Conservation (phyloP, 2,888 invertebrate species). For the Drosophila subquinaria region DNA sequence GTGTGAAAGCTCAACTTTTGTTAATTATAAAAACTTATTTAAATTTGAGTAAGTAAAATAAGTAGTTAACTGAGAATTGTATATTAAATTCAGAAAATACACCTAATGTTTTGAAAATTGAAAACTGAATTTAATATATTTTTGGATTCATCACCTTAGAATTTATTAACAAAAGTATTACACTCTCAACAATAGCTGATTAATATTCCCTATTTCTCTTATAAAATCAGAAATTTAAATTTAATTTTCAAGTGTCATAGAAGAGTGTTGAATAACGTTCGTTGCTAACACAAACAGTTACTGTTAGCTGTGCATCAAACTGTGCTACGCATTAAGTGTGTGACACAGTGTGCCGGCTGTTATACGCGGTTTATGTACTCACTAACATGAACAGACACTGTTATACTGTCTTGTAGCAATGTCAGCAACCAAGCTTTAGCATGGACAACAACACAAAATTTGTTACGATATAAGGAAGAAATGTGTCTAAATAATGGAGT, state of each 20-base stretch:
- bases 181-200: no score
- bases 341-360: not conserved
- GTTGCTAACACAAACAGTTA: not conserved
- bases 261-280: conserved; percentile 18
- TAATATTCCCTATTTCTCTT: no score
- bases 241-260: no score
- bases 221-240: no score
- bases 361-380: not conserved
- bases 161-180: no score
- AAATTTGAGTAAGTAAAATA: not conserved
- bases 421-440: not conserved
- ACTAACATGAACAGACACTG: not conserved
- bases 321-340: not conserved
- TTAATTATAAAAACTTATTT: not conserved
- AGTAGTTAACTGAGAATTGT: not conserved
- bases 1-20: not conserved
- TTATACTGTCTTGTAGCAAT: not conserved
- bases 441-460: not conserved
- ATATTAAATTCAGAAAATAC: not conserved
- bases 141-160: no score
- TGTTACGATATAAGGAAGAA: not conserved
- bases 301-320: not conserved
- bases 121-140: no score
- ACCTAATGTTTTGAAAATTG: not conserved
- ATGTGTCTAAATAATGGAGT: no score